phyloP scores from a whole-genome alignment of 2,797 vertebrate species.

The Oophaga sylvatica region DNA sequence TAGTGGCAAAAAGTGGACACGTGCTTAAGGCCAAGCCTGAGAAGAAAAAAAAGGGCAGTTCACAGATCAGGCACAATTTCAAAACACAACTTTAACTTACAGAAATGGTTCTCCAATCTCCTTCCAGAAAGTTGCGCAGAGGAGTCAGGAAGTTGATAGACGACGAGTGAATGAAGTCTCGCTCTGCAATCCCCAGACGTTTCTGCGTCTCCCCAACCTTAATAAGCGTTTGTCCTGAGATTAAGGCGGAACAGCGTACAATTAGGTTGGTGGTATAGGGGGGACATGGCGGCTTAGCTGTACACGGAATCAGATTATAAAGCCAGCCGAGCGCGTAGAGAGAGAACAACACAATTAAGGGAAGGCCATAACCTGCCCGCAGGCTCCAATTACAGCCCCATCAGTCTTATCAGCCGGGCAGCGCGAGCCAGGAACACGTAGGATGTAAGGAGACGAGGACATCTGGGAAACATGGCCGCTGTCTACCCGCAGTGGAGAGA shows the following conservation, averaged over 20 bases:
- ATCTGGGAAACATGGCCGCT: slow-evolving; percentile 20
- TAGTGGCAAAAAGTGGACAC: no score
- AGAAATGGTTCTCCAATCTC: slow-evolving; percentile 92
- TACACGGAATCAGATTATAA: slow-evolving; percentile 65
- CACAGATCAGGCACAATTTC: no score
- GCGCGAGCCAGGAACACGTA: neutral
- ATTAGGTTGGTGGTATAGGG: neutral
- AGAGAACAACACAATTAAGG: slow-evolving; percentile 49
- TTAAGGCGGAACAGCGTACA: neutral
- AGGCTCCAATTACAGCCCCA: slow-evolving; percentile 52
- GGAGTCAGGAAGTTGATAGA: slow-evolving; percentile 90
- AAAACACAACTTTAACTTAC: slow-evolving; percentile 73
- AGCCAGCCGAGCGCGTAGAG: slow-evolving; percentile 67
- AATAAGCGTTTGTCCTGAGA: slow-evolving; percentile 86
- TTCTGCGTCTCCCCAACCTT: slow-evolving; percentile 89
- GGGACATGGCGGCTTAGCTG: neutral
- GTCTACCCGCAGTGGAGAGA: neutral
- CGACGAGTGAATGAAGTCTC: slow-evolving; percentile 87
- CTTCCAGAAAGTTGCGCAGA: slow-evolving; percentile 92
- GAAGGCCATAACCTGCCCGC: slow-evolving; percentile 33
- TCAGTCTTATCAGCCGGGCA: slow-evolving; percentile 8
- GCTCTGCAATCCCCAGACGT: slow-evolving; percentile 82
- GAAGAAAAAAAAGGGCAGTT: no score
- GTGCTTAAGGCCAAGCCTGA: no score
- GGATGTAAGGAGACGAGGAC: neutral